Conservation (phyloP, 2,797 vertebrate species). For the Hybognathus amarus region DNA sequence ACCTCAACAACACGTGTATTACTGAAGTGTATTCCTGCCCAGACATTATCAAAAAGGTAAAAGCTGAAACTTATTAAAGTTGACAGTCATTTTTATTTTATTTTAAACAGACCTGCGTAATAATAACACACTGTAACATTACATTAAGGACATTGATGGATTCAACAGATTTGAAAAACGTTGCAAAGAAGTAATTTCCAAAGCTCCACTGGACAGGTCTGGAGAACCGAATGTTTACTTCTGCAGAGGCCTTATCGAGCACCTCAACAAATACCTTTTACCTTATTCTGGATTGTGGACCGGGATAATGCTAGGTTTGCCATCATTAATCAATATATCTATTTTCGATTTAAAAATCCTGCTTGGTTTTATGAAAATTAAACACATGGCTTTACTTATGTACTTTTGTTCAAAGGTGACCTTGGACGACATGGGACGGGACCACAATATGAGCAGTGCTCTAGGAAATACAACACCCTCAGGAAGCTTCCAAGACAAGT, state of each 20-base stretch:
- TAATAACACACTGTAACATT: too few relatives aligned
- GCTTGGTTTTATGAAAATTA: not conserved
- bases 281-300: slow-evolving; percentile 18
- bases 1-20: too few relatives aligned
- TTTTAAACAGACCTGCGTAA: not conserved
- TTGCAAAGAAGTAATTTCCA: slow-evolving; percentile 5
- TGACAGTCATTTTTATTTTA: not conserved
- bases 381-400: not conserved
- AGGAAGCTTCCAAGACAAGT: slow-evolving; percentile 12
- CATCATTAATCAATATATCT: not conserved
- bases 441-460: not conserved
- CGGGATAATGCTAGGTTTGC: slow-evolving; percentile 31
- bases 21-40: too few relatives aligned
- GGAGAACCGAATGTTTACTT: slow-evolving; percentile 12
- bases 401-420: not conserved
- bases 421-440: slow-evolving; percentile 2
- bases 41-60: too few relatives aligned
- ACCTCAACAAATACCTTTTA: not conserved
- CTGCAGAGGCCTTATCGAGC: not conserved
- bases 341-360: not conserved
- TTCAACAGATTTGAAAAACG: slow-evolving; percentile 9
- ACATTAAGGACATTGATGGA: not conserved
- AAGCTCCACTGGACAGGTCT: slow-evolving; percentile 17
- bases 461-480: not conserved
- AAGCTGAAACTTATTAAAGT: too few relatives aligned